Conservation (phyloP, 2,797 vertebrate species). For the Micromesistius poutassou region DNA sequence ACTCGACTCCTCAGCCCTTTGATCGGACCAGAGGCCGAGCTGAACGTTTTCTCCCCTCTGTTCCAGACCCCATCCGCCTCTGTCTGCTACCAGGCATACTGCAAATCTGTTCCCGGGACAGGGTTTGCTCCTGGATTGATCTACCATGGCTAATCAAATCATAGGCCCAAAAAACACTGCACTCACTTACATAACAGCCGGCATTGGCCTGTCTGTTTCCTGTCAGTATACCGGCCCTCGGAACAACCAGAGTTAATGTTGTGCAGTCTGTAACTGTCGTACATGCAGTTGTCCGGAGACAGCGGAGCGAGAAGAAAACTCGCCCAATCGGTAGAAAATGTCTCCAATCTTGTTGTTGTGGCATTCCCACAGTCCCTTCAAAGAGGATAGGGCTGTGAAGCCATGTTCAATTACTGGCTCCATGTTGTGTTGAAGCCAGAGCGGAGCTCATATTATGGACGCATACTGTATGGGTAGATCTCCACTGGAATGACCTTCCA, state of each 20-base stretch:
- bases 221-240: background rate
- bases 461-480: background rate
- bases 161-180: conserved; percentile 2
- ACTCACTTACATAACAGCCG: conserved; percentile 31
- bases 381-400: background rate
- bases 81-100: conserved; percentile 15
- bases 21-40: conserved; percentile 34
- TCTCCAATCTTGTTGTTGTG: background rate
- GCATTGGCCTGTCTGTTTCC: background rate
- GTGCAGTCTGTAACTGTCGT: background rate
- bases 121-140: conserved; percentile 38
- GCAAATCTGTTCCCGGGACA: conserved; percentile 2
- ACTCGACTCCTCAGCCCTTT: conserved; percentile 36
- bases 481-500: background rate
- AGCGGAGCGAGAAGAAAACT: background rate
- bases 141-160: conserved; percentile 41
- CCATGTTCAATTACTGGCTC: background rate
- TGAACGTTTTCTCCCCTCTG: conserved; percentile 16
- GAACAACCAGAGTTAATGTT: background rate
- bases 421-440: background rate
- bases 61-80: conserved; percentile 18
- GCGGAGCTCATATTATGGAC: background rate
- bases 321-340: background rate
- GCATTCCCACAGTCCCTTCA: background rate
- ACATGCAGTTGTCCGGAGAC: background rate